phyloP scores from a whole-genome alignment of 2,888 invertebrate genomes.

The Thecophora atra region DNA sequence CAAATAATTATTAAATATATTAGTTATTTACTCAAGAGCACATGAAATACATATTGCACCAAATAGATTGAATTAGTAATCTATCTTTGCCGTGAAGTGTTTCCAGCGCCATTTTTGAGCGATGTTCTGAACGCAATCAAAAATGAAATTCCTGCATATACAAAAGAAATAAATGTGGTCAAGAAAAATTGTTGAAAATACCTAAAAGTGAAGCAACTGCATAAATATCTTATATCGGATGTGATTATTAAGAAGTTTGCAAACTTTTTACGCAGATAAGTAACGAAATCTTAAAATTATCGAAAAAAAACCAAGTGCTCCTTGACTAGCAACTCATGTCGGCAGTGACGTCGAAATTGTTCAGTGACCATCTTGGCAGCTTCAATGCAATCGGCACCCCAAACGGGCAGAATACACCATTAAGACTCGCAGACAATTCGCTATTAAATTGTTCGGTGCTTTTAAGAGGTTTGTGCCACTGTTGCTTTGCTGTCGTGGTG shows the following conservation, averaged over 20 bases:
- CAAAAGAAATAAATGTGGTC: not conserved
- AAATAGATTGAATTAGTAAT: too few species aligned
- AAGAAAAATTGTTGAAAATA: conserved; percentile 14
- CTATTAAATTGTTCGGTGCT: conserved; percentile 11
- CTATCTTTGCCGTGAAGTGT: conserved; percentile 21
- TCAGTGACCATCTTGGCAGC: not conserved
- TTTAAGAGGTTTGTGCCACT: conserved; percentile 22
- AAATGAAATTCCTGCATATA: conserved; percentile 23
- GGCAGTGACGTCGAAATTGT: not conserved
- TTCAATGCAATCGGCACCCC: not conserved
- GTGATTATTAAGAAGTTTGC: not conserved
- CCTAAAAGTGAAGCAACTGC: not conserved
- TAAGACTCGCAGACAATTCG: not conserved
- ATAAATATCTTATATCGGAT: not conserved
- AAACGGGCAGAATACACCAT: not conserved
- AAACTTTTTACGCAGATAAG: not conserved
- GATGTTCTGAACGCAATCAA: conserved; percentile 18
- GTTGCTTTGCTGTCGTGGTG: conserved; percentile 22
- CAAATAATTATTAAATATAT: too few species aligned
- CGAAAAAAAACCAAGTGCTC: conserved; percentile 6
- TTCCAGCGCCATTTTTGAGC: conserved; percentile 13
- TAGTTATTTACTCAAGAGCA: too few species aligned
- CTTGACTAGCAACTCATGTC: not conserved
- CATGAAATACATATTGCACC: too few species aligned
- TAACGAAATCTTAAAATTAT: conserved; percentile 6